Percentiles rank a stretch among this genome's conserved stretches.
These are phyloP conservation scores for Nansenia antarctica DNA, from an alignment of 2,113 vertebrate genomes.

Conservation along the genomic window DNA sequence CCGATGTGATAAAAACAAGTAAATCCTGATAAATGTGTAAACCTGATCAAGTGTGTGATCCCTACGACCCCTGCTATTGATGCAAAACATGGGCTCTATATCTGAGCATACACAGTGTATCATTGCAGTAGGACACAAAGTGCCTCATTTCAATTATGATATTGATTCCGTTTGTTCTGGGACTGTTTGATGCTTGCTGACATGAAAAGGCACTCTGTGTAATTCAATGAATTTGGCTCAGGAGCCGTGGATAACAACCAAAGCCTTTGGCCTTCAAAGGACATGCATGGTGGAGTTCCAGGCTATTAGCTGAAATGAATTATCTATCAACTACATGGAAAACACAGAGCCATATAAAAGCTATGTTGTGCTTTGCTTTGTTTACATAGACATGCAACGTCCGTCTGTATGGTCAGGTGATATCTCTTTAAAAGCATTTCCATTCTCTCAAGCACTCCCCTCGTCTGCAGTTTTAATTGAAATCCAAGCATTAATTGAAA, in stretches of 20 bases:
- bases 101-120: constrained; percentile 28
- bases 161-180: constrained; percentile 61
- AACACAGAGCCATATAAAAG: neutral
- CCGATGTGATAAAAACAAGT: constrained; percentile 47
- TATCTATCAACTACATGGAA: constrained; percentile 14
- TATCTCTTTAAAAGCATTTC: constrained; percentile 41
- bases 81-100: constrained; percentile 31
- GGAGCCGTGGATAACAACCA: constrained; percentile 26
- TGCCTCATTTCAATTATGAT: constrained; percentile 62
- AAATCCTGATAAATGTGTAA: constrained; percentile 31
- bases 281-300: constrained; percentile 5
- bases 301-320: constrained; percentile 22
- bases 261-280: constrained; percentile 45
- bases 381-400: too few species aligned
- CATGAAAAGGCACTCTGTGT: constrained; percentile 47
- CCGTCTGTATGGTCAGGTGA: neutral
- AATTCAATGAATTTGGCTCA: constrained; percentile 51
- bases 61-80: neutral
- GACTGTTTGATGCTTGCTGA: constrained; percentile 55
- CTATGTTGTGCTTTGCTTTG: too few species aligned
- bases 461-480: constrained; percentile 48
- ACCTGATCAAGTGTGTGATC: constrained; percentile 32
- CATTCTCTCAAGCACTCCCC: constrained; percentile 3
- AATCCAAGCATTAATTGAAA: constrained; percentile 46
- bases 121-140: constrained; percentile 51